Conservation (phyloP, 92 coral and sea anemone species). For the Plumapathes pennacea region DNA sequence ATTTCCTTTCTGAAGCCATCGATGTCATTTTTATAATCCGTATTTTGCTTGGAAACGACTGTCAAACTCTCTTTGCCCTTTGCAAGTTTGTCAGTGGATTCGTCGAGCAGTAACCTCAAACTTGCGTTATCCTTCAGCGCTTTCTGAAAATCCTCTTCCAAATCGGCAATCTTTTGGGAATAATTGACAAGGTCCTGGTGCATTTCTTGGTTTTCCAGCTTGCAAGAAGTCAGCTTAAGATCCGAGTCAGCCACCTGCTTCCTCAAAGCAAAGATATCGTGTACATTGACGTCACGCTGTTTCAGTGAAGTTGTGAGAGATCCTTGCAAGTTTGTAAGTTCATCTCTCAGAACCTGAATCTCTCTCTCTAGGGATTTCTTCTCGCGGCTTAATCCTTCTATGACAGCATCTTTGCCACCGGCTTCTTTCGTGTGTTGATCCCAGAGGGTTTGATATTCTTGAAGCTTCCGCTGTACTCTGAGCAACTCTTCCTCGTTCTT, state of each 20-base stretch:
- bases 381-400: conserved; percentile 78
- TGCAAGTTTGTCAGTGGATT: conserved; percentile 71
- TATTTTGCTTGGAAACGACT: conserved; percentile 56
- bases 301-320: conserved; percentile 70
- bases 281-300: conserved; percentile 84
- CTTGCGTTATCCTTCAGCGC: conserved; percentile 77
- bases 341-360: conserved; percentile 85
- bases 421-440: conserved; percentile 79
- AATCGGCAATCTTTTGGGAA: conserved; percentile 80
- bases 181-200: conserved; percentile 79
- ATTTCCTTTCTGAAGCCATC: conserved; percentile 78
- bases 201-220: conserved; percentile 90
- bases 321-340: conserved; percentile 71
- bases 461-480: conserved; percentile 62
- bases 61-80: conserved; percentile 72
- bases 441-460: conserved; percentile 86
- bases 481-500: conserved; percentile 74
- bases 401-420: conserved; percentile 74
- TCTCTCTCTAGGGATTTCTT: conserved; percentile 81
- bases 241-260: conserved; percentile 82
- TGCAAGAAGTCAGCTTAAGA: conserved; percentile 64
- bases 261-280: conserved; percentile 75
- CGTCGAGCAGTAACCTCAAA: conserved; percentile 79
- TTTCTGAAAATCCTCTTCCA: conserved; percentile 78
- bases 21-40: conserved; percentile 58